These are phyloP conservation scores for Apogon hyalosoma DNA, from an alignment of 2,797 vertebrate genomes.

Conservation along the genomic window DNA sequence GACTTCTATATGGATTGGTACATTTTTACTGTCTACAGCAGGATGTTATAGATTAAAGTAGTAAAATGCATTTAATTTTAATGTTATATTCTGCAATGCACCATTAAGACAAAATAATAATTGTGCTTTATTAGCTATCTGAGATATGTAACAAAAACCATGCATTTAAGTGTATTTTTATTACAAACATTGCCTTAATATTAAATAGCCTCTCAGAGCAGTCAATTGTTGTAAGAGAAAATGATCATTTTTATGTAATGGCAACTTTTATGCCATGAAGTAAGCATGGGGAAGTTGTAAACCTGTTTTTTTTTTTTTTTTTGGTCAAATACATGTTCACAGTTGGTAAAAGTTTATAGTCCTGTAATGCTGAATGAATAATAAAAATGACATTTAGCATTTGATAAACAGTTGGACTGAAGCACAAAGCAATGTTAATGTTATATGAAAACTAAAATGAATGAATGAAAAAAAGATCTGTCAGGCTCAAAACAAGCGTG, in stretches of 20 bases:
- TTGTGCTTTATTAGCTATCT: slow-evolving; percentile 29
- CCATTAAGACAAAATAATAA: slow-evolving; percentile 30
- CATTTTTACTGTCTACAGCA: slow-evolving; percentile 45
- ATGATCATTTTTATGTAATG: not conserved
- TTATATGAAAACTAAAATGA: slow-evolving; percentile 39
- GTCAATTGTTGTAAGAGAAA: slow-evolving; percentile 1
- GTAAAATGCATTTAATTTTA: slow-evolving; percentile 26
- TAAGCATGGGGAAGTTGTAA: not conserved
- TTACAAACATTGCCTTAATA: slow-evolving; percentile 6
- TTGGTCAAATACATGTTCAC: too few species aligned
- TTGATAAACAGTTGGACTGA: not conserved
- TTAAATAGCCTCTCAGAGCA: slow-evolving; percentile 1
- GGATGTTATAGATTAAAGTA: slow-evolving; percentile 45
- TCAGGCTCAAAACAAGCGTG: slow-evolving; percentile 43
- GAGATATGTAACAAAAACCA: not conserved
- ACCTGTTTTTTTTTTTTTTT: not conserved
- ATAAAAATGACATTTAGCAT: not conserved
- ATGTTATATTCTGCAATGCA: slow-evolving; percentile 17
- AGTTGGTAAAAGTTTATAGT: not conserved
- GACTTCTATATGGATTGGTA: slow-evolving; percentile 30
- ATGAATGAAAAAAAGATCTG: slow-evolving; percentile 1
- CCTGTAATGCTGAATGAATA: not conserved
- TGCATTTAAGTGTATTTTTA: slow-evolving; percentile 19
- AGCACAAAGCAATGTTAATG: slow-evolving; percentile 36
- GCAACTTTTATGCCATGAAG: slow-evolving; percentile 2